Evolutionary conservation across 2,888 invertebrate species (phyloP).

Genomic region (Conomelus anceps): DNA sequence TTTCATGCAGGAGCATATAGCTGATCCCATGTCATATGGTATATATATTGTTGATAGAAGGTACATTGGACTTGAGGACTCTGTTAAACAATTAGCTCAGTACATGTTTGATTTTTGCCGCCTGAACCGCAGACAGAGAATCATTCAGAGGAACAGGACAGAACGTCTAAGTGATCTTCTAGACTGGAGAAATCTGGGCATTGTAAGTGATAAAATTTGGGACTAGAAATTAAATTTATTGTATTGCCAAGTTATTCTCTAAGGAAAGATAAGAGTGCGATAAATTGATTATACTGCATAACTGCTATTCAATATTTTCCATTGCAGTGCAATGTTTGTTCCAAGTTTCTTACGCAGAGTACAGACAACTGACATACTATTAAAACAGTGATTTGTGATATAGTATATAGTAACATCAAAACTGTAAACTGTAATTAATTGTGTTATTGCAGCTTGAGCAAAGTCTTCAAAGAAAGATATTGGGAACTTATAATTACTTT

Average conservation of each 20-base stretch:
- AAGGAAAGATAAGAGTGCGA: not conserved
- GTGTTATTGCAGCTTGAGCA: no score
- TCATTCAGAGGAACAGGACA: constrained; percentile 96
- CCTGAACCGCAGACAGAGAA: constrained; percentile 86
- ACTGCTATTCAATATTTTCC: no score
- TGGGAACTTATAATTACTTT: no score
- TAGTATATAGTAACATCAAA: no score
- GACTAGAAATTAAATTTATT: not conserved
- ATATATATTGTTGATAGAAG: constrained; percentile 96
- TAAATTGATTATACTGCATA: no score
- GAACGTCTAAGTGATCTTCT: constrained; percentile 93
- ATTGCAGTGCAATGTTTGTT: no score
- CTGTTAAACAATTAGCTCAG: constrained; percentile 82
- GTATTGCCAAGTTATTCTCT: not conserved
- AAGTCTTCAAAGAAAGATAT: no score
- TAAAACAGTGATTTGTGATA: no score
- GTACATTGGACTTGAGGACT: constrained; percentile 81
- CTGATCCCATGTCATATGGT: constrained; percentile 96
- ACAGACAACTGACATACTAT: no score
- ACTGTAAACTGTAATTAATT: no score
- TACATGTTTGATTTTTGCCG: constrained; percentile 91
- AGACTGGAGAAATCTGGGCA: constrained; percentile 96
- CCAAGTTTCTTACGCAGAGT: no score
- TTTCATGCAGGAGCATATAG: constrained; percentile 96
- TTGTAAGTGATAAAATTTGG: constrained; percentile 59